Evolutionary conservation across 2,888 invertebrate species (phyloP), one percentile per base, ranked within the genome.

Genomic region (Hemaris fuciformis): DNA sequence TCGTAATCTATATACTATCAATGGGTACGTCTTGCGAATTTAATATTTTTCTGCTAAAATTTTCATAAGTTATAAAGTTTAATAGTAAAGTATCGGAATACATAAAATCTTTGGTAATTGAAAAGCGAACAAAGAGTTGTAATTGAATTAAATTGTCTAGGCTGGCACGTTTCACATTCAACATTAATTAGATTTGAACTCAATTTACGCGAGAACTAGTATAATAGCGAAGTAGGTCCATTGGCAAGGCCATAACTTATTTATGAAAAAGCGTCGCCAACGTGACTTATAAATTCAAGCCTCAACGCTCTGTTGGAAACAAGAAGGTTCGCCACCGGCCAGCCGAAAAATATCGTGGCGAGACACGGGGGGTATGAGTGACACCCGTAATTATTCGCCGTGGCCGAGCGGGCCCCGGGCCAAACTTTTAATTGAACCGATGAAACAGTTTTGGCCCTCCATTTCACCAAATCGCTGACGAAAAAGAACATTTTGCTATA

Each of bases 391-490:
- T 79, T 79, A 80, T 75, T 73, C 73, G 73, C 67, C 67, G 59
- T 31, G 27, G 53, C 66, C 60, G 65, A 62, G 64, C 61, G 58
- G 41, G 60, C 64, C 68, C 68, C 66, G 68, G 60, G 64, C 65
- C 65, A 69, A 83, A 85, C 76, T 85, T 85, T 83, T 85, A 85
- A 86, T 85, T 84, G 81, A 80, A 79, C 77, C 71, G 75, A 77
- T 80, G 74, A 77, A 80, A 80, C 75, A 70, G 75, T 76, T 79
- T 74, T 66, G 68, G 66, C 62, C 62, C 68, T 66, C 66, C 64
- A 66, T 74, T 76, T 73, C 66, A 64, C 67, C 64, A 72, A 74
- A 75, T 70, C 69, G 70, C 67, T 72, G 62, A 65, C 62, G 59
- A 62, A 56, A 59, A 68, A 18, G 25, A 60, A 60, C 18, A 41